Conservation (phyloP, 1,140 invertebrate genomes). For the Zaprionus ornatus region DNA sequence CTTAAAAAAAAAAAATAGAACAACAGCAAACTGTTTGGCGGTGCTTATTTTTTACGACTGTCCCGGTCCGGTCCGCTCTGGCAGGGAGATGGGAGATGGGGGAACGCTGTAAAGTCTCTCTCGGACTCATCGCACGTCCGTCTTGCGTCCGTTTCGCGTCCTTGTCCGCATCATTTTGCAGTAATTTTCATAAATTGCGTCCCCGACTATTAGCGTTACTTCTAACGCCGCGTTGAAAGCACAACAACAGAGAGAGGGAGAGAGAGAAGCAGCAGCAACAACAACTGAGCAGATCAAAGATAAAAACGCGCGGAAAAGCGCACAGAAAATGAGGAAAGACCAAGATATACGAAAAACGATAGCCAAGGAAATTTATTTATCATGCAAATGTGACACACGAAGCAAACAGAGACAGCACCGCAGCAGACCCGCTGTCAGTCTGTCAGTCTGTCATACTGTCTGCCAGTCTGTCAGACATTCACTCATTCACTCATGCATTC, state of each 20-base stretch:
- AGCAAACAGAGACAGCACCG: slow-evolving; percentile 16
- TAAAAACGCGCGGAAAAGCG: slow-evolving; percentile 35
- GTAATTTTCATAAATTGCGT: slow-evolving; percentile 79
- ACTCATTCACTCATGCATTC: slow-evolving; percentile 24
- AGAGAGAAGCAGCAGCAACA: slow-evolving; percentile 42
- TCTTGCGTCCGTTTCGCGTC: slow-evolving; percentile 38
- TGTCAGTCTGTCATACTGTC: slow-evolving; percentile 29
- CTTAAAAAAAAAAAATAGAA: slow-evolving; percentile 25
- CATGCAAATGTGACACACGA: slow-evolving; percentile 61
- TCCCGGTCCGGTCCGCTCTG: slow-evolving; percentile 15
- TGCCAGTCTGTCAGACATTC: slow-evolving; percentile 16
- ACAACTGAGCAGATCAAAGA: slow-evolving; percentile 39
- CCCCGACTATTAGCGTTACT: slow-evolving; percentile 75
- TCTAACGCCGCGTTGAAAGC: slow-evolving; percentile 70
- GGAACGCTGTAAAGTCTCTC: background rate
- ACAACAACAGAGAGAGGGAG: slow-evolving; percentile 34
- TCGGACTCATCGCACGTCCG: slow-evolving; percentile 8
- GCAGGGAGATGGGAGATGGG: background rate
- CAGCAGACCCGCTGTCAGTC: slow-evolving; percentile 37
- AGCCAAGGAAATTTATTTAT: slow-evolving; percentile 67
- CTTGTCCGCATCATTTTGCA: slow-evolving; percentile 61
- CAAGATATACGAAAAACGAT: slow-evolving; percentile 28
- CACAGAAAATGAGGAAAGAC: slow-evolving; percentile 40
- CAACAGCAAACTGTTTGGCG: slow-evolving; percentile 62
- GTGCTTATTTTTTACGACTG: slow-evolving; percentile 60